Percentiles rank a stretch among this genome's conserved stretches.
Evolutionary conservation across 2,888 invertebrate species (phyloP).

Genomic region (Calliphora vomitoria): DNA sequence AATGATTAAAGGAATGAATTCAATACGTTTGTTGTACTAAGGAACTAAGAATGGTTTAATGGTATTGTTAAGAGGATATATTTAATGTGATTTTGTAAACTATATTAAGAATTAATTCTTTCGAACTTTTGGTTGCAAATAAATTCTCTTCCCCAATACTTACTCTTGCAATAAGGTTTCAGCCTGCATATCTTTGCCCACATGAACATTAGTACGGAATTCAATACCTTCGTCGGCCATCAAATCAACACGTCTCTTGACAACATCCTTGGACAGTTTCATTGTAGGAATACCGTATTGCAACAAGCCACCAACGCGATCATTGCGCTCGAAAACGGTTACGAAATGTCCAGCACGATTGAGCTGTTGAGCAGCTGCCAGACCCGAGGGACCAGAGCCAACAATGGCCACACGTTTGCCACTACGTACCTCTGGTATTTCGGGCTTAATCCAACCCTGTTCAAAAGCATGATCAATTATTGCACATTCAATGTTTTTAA

Average conservation of each 20-base stretch:
- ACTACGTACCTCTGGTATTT: constrained; percentile 90
- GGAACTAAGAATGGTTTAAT: no score
- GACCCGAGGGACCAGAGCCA: constrained; percentile 97
- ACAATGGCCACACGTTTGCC: constrained; percentile 95
- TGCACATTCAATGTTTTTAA: constrained; percentile 99
- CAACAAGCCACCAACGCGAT: constrained; percentile 96
- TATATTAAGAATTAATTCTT: no score
- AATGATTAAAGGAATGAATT: no score
- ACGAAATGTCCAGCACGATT: constrained; percentile 98
- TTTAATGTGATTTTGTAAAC: no score
- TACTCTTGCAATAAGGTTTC: constrained; percentile 88
- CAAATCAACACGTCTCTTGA: constrained; percentile 94
- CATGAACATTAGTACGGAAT: constrained; percentile 95
- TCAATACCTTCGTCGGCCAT: constrained; percentile 94
- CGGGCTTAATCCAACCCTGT: constrained; percentile 96
- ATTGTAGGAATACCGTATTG: constrained; percentile 99
- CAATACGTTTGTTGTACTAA: no score
- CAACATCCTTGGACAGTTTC: constrained; percentile 98
- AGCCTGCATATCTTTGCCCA: constrained; percentile 95
- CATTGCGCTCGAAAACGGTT: constrained; percentile 98
- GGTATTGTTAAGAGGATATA: no score
- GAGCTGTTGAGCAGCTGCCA: constrained; percentile 98
- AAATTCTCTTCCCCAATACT: constrained; percentile 77
- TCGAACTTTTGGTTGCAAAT: no score
- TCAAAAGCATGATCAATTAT: constrained; percentile 99